phyloP scores from a whole-genome alignment of 2,888 invertebrate species.

The Perithous albicinctus region DNA sequence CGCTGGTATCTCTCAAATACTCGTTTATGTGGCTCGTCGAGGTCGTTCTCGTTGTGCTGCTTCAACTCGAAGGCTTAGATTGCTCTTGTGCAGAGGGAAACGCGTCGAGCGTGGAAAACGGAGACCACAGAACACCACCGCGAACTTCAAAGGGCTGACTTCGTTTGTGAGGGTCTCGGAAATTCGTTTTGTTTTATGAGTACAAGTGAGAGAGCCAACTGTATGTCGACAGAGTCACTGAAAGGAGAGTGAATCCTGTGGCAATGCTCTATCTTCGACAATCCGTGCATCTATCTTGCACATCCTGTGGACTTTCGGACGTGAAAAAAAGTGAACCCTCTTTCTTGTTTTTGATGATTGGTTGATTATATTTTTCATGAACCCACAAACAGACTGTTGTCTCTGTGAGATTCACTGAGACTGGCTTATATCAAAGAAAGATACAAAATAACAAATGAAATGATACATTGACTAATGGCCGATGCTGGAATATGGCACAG shows the following conservation, averaged over 20 bases:
- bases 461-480: too few relatives aligned
- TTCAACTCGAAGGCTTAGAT: conserved; percentile 3
- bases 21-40: conserved; percentile 12
- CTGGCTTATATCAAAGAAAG: background rate
- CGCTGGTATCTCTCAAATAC: conserved; percentile 12
- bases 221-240: background rate
- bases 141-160: conserved; percentile 15
- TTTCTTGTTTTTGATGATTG: background rate
- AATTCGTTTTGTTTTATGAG: conserved; percentile 13
- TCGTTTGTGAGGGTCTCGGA: background rate
- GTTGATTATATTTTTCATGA: background rate
- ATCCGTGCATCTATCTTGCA: background rate
- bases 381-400: background rate
- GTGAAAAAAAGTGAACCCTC: background rate
- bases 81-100: conserved; percentile 8
- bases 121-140: background rate
- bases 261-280: background rate
- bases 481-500: background rate
- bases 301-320: background rate
- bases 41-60: background rate
- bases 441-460: too few relatives aligned
- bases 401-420: background rate
- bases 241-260: background rate
- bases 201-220: background rate
- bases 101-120: conserved; percentile 6